phyloP scores from a whole-genome alignment of 1,140 invertebrate genomes.

The Sminthurides bifidus region DNA sequence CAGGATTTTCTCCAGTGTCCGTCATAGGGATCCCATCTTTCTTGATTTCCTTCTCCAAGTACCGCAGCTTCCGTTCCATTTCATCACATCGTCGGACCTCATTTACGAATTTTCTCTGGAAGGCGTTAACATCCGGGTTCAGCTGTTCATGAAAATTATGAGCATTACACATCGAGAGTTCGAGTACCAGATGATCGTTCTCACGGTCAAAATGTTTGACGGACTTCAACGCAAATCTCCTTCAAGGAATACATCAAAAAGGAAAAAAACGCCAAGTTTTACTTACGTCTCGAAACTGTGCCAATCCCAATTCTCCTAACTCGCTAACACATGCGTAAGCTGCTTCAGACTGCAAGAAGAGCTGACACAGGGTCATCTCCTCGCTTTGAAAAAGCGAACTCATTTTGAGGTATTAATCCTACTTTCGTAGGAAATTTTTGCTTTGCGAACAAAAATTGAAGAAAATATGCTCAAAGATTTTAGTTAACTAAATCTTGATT shows the following conservation, averaged over 20 bases:
- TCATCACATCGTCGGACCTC: conserved; percentile 86
- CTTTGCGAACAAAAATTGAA: neutral
- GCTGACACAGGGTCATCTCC: conserved; percentile 81
- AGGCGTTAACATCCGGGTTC: conserved; percentile 69
- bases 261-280: no score
- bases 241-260: no score
- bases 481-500: neutral
- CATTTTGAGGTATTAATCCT: neutral
- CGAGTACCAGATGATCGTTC: neutral
- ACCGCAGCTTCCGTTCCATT: conserved; percentile 83
- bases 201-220: neutral
- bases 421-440: neutral
- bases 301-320: conserved; percentile 80
- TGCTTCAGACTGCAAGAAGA: conserved; percentile 83
- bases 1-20: conserved; percentile 67
- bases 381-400: conserved; percentile 59
- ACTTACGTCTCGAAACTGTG: conserved; percentile 85
- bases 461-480: neutral
- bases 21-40: conserved; percentile 75
- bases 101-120: conserved; percentile 81
- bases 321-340: conserved; percentile 87
- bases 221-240: no score
- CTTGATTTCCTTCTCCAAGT: conserved; percentile 88
- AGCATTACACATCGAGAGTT: neutral
- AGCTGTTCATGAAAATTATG: conserved; percentile 44